Base-by-base conservation (phyloP, 23 tunicate genomes). In the Ciona savignyi region DNA sequence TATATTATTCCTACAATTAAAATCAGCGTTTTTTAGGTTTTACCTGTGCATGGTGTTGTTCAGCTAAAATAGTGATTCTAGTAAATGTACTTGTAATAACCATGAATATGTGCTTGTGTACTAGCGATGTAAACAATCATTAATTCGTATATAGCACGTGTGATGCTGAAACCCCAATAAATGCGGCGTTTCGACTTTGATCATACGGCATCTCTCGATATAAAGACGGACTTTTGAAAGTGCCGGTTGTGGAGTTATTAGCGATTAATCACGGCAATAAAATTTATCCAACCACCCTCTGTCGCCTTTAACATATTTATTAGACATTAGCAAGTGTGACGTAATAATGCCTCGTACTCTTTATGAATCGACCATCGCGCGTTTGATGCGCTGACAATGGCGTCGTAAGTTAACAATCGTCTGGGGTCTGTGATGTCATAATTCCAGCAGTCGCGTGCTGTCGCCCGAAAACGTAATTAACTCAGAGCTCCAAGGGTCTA, bases 251-350 rank as follows among this genome's bases (percentile, higher is more conserved):
- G 11, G 11, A 42, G 9, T 42, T 42, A 42, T 15, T 15, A 42
- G 56, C 15, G 56, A 42, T 42, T 42, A 42, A 42, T 6, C 56
- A 42, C 11, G 56, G 56, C 56, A 42, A 42, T 42, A 42, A 42
- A 42, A 42, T 42, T 42, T 6, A 15, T 6, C 9, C 11, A 42
- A 42, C 15, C 56, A 15, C 11, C 56, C 15, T 42, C 11, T 15
- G 56, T 42, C 56, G 11, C 15, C 15, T 9, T 15, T 6, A 42
- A 42, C 56, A 42, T 42, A 42, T 42, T 42, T 42, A 42, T 42
- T 42, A 42, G 56, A 42, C 56, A 42, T 42, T 42, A 42, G 56
- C 56, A 42, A 42, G 56, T 42, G 56, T 42, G 56, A 42, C 56
- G 56, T 42, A 42, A 42, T 42, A 42, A 42, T 42, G 56, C 56